A percentile compares a stretch with the other conserved stretches of the same genome.
Evolutionary conservation across 1,140 invertebrate genomes (phyloP).

Genomic region (Drosophila kanapiae): DNA sequence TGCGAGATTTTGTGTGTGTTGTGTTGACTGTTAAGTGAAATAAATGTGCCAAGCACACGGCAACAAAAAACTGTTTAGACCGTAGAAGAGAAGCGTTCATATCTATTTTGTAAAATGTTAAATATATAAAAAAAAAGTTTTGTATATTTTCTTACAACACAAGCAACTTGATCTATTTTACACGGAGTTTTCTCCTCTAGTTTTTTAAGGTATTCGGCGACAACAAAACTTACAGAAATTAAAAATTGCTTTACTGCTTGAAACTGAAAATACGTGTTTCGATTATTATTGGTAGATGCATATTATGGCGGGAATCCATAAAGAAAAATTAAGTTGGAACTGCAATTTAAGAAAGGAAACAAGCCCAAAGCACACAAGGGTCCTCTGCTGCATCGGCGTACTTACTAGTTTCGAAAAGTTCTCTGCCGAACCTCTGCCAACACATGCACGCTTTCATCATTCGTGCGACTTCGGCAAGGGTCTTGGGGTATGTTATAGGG

Average conservation of each 20-base stretch:
- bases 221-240: background rate
- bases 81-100: slow-evolving; percentile 12
- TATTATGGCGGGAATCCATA: too few species aligned
- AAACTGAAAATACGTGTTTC: background rate
- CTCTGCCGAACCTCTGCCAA: too few species aligned
- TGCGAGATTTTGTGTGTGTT: slow-evolving; percentile 21
- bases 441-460: too few species aligned
- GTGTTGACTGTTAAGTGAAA: slow-evolving; percentile 40
- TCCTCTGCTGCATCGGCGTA: background rate
- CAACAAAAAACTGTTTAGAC: slow-evolving; percentile 16
- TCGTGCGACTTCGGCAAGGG: too few species aligned
- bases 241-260: background rate
- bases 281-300: too few species aligned
- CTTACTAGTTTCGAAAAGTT: background rate
- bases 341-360: background rate
- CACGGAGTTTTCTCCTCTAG: background rate
- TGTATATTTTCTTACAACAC: too few species aligned
- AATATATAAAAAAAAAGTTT: background rate
- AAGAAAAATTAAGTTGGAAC: too few species aligned
- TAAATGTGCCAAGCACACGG: slow-evolving; percentile 47
- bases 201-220: background rate
- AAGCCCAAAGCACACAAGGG: background rate
- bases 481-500: too few species aligned
- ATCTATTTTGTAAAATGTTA: slow-evolving; percentile 8
- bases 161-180: too few species aligned